These are phyloP conservation scores for Amblyraja radiata DNA, from an alignment of 2,797 vertebrate species.

Conservation along the genomic window DNA sequence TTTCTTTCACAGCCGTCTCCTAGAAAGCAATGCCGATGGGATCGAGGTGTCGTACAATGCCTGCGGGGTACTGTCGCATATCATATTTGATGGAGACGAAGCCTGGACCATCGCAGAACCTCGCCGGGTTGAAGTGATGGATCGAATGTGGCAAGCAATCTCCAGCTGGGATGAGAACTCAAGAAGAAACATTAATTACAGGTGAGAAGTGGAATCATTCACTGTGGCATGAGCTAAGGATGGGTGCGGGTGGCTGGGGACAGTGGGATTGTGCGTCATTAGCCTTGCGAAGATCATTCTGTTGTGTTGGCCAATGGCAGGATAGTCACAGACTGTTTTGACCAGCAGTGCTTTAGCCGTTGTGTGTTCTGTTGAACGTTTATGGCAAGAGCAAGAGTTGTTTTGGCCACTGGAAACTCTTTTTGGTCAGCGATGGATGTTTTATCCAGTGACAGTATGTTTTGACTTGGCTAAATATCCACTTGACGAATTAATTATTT, in stretches of 20 bases:
- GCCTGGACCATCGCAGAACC: constrained; percentile 85
- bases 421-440: too few species aligned
- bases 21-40: constrained; percentile 93
- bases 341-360: too few species aligned
- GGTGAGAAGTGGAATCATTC: constrained; percentile 54
- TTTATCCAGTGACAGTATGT: not conserved
- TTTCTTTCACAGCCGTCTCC: constrained; percentile 67
- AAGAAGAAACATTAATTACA: constrained; percentile 95
- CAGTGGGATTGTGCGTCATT: too few species aligned
- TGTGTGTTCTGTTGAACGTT: too few species aligned
- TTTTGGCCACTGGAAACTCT: too few species aligned
- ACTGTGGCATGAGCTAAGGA: not conserved
- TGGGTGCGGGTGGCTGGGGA: too few species aligned
- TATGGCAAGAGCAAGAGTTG: too few species aligned
- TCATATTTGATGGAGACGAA: constrained; percentile 90
- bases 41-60: constrained; percentile 98
- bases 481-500: too few species aligned
- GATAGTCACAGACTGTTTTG: too few species aligned
- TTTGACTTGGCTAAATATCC: too few species aligned
- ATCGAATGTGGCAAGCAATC: constrained; percentile 93
- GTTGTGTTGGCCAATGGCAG: too few species aligned
- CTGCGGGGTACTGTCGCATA: constrained; percentile 92
- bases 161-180: constrained; percentile 94
- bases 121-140: constrained; percentile 71
- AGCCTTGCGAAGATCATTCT: too few species aligned